Percentiles rank a stretch among this genome's conserved stretches.
Conservation (phyloP, 2,888 invertebrate species). For the Acanthoscelides obtectus region DNA sequence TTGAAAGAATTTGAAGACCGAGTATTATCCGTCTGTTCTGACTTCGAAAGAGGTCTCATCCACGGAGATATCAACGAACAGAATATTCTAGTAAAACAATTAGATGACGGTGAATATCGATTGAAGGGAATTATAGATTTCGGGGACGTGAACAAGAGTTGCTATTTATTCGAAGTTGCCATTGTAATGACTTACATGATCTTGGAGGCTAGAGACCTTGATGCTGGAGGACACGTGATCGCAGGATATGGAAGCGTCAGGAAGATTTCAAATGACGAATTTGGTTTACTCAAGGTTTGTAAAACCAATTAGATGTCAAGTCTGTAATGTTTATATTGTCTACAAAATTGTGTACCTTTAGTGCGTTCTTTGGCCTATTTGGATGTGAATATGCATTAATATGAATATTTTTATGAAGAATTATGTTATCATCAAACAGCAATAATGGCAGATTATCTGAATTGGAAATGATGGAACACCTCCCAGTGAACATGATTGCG, state of each 20-base stretch:
- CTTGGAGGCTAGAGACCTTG: slow-evolving; percentile 58
- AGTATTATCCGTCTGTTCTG: slow-evolving; percentile 55
- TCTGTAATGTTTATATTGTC: too few relatives aligned
- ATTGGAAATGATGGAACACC: too few relatives aligned
- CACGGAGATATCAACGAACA: slow-evolving; percentile 92
- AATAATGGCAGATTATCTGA: too few relatives aligned
- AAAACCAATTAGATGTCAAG: too few relatives aligned
- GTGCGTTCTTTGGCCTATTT: too few relatives aligned
- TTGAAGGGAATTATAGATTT: slow-evolving; percentile 79
- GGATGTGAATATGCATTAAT: too few relatives aligned
- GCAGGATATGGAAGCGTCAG: slow-evolving; percentile 69
- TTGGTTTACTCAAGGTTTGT: slow-evolving; percentile 60
- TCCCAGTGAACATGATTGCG: too few relatives aligned
- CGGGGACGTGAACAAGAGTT: slow-evolving; percentile 72
- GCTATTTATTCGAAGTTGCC: slow-evolving; percentile 78
- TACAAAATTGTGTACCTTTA: too few relatives aligned
- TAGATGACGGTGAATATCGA: slow-evolving; percentile 48
- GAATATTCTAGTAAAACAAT: slow-evolving; percentile 60
- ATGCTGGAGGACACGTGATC: slow-evolving; percentile 63
- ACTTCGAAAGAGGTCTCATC: slow-evolving; percentile 66
- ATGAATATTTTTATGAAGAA: too few relatives aligned
- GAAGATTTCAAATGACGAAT: slow-evolving; percentile 59
- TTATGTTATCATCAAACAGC: too few relatives aligned
- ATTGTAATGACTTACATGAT: slow-evolving; percentile 79
- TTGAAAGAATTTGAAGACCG: slow-evolving; percentile 61